Percentiles rank a stretch among this genome's conserved stretches.
These are phyloP conservation scores for Melieria crassipennis DNA, from an alignment of 2,888 invertebrate species.

Conservation along the genomic window DNA sequence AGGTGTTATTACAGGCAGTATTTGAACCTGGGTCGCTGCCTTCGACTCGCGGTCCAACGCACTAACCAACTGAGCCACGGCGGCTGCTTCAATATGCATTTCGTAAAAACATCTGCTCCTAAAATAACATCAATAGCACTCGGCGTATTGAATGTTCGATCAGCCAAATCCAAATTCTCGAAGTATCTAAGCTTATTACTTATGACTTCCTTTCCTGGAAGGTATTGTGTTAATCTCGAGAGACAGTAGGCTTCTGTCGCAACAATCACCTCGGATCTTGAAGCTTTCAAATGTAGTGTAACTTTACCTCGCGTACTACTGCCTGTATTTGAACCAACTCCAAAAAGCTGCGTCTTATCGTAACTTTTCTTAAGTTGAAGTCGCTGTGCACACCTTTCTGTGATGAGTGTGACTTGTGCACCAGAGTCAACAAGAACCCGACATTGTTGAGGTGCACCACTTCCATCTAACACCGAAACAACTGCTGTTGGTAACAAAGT, in stretches of 20 bases:
- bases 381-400: constrained; percentile 36
- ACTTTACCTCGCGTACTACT: constrained; percentile 32
- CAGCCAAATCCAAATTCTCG: constrained; percentile 29
- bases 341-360: constrained; percentile 34
- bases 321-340: constrained; percentile 25
- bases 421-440: constrained; percentile 38
- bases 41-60: too few species aligned
- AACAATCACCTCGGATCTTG: not conserved
- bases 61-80: too few species aligned
- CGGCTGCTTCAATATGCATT: constrained; percentile 30
- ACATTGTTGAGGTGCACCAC: constrained; percentile 24
- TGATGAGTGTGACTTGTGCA: constrained; percentile 33
- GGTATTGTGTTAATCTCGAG: constrained; percentile 27
- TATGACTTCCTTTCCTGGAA: constrained; percentile 21
- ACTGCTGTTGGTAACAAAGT: constrained; percentile 28
- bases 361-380: constrained; percentile 23
- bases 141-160: constrained; percentile 20
- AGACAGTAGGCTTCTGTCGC: constrained; percentile 31
- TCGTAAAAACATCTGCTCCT: constrained; percentile 27
- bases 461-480: constrained; percentile 17
- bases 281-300: constrained; percentile 13
- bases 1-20: too few species aligned
- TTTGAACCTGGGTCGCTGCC: too few species aligned
- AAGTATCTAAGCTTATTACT: constrained; percentile 20
- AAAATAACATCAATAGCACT: constrained; percentile 31